These are phyloP conservation scores for Coelopa frigida DNA, from an alignment of 1,140 invertebrate species.

Conservation along the genomic window DNA sequence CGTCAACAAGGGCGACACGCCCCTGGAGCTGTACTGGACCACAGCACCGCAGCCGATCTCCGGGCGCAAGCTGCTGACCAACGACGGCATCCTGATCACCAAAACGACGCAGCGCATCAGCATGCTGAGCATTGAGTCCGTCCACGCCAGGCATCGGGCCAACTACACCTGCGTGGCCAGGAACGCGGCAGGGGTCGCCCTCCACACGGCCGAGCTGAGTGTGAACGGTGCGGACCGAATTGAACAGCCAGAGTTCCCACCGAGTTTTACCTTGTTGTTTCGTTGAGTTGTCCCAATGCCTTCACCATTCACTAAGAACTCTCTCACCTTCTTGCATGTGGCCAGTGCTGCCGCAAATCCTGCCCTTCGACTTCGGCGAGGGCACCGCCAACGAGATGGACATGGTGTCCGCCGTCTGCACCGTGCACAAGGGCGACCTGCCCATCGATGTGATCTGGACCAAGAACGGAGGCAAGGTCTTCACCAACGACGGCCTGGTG, in stretches of 20 bases:
- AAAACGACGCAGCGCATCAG: constrained; percentile 60
- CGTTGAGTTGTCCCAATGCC: background rate
- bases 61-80: constrained; percentile 33
- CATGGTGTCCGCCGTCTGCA: constrained; percentile 61
- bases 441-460: constrained; percentile 67
- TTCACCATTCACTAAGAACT: background rate
- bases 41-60: constrained; percentile 34
- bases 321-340: background rate
- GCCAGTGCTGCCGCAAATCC: constrained; percentile 56
- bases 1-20: constrained; percentile 77
- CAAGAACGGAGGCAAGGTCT: constrained; percentile 26
- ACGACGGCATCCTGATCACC: constrained; percentile 49
- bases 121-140: constrained; percentile 59
- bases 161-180: constrained; percentile 66
- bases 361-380: constrained; percentile 59
- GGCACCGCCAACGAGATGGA: constrained; percentile 60
- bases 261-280: constrained; percentile 1
- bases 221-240: constrained; percentile 54
- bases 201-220: constrained; percentile 59
- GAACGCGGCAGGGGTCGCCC: constrained; percentile 66
- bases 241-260: background rate
- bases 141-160: constrained; percentile 57
- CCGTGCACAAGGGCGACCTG: constrained; percentile 71
- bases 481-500: constrained; percentile 40
- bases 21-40: constrained; percentile 68